Percentiles rank a stretch among this genome's conserved stretches.
Evolutionary conservation across 2,888 invertebrate genomes (phyloP).

Genomic region (Phyllotreta cruciferae): DNA sequence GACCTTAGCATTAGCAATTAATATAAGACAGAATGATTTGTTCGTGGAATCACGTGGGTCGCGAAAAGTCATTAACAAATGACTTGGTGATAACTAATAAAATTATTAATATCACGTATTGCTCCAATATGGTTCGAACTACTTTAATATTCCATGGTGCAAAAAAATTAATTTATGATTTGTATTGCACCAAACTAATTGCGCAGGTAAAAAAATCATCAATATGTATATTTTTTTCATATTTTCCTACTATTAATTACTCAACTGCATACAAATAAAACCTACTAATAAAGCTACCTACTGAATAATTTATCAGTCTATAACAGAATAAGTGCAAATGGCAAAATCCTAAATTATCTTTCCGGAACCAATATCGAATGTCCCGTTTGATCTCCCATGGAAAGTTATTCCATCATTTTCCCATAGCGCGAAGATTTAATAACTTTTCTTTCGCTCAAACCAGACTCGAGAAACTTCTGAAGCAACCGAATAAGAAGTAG

Average conservation of each 20-base stretch:
- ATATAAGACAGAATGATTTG: conserved; percentile 6
- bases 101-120: background rate
- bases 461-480: conserved; percentile 8
- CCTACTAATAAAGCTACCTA: no score
- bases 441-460: conserved; percentile 14
- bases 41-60: conserved; percentile 1
- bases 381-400: conserved; percentile 2
- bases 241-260: no score
- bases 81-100: conserved; percentile 8
- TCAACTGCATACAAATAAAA: no score
- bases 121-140: conserved; percentile 4
- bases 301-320: no score
- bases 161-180: background rate
- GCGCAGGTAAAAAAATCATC: no score
- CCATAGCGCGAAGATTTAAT: conserved; percentile 1
- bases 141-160: conserved; percentile 2
- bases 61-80: conserved; percentile 4
- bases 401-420: background rate
- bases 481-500: background rate
- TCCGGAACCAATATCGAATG: conserved; percentile 4
- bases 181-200: no score
- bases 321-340: no score
- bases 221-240: no score
- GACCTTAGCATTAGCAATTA: conserved; percentile 11
- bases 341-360: background rate